Evolutionary conservation across 2,113 vertebrate species (phyloP), one percentile per base, ranked within the genome.

Genomic region (Dromas ardeola): DNA sequence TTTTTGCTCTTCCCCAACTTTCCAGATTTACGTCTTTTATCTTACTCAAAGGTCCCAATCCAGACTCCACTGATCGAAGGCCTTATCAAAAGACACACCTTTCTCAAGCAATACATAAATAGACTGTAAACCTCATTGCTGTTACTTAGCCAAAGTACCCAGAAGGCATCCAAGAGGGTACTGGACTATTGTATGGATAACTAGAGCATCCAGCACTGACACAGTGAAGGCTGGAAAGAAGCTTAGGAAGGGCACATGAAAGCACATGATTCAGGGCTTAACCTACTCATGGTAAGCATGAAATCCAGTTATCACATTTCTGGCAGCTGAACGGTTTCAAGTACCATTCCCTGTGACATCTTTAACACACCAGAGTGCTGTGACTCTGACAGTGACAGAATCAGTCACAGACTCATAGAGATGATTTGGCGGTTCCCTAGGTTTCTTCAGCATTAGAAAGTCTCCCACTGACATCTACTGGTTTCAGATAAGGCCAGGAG

Each of bases 401-500:
- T 79, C 61, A 69, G 49, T 49, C 81, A 89, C 43, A 53, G 63
- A 61, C 15, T 70, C 62, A 47, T 3, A 36, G 20, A 63, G 29
- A 82, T 29, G 17, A 79, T 59, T 40, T 55, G 43, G 56, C 6
- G 3, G 55, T 55, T 86, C 27, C 27, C 43, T 53, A 43, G 27
- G 32, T 74, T 92, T 81, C 25, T 70, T 70, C 73, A 55, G 21
- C 25, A 34, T 81, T 80, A 63, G 21, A 69, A 87, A 84, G 81
- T 66, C 61, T 95, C 42, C 47, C 70, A 76, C 29, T 95, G 94
- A 86, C 88, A 86, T 65, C 86, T 95, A 79, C 78, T 92, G 84
- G 93, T 81, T 87, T 72, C n/a, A 79, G 43, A 72, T 38, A 86
- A 91, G 10, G 7, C 19, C 43, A 56, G 59, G 9, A 92, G 7